Evolutionary conservation across 2,797 vertebrate genomes (phyloP), one percentile per base, ranked within the genome.

Genomic region (Smutsia gigantea): DNA sequence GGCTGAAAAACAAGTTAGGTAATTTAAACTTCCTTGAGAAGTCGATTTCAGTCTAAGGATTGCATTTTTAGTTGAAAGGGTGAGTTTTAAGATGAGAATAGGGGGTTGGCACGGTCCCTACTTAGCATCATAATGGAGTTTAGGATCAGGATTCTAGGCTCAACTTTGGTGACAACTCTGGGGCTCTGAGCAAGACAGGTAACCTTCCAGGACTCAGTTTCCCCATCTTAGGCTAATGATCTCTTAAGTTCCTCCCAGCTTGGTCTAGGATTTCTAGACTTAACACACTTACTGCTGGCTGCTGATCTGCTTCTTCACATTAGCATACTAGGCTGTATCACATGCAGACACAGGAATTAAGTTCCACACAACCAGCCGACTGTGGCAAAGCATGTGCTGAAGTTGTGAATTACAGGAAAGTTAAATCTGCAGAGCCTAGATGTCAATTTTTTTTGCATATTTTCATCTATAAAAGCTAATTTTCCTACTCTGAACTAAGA

Each of bases 251-350:
- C 51, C 51, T 90, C 77, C 31, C 15, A 10, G 69, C 61, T 1
- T 27, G 66, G 49, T 83, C 93, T 96, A 95, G 88, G 74, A 88
- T 94, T 96, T 96, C 88, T 25, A 15, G 37, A 49, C 75, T 85
- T 97, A 97, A 97, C 96, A 96, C 90, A 96, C 55, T 90, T 94
- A 89, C 21, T 21, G 27, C 85, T 1, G 12, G 61, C 92, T 72
- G 75, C 88, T 86, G 59, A 94, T 87, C 37, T 75, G 49, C 61
- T n/a, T 88, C 85, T 89, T 95, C 86, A 90, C 88, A 95, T 72
- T 46, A 97, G 85, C 93, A 93, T 57, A 83, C 66, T 79, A 55
- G 90, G 69, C 75, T 68, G 61, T 31, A 37, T 75, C 49, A 27
- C 17, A 46, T 7, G 18, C 57, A 63, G 93, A 94, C 57, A 51